Conservation (phyloP, 2,888 invertebrate species). For the Metallyticus violacea region DNA sequence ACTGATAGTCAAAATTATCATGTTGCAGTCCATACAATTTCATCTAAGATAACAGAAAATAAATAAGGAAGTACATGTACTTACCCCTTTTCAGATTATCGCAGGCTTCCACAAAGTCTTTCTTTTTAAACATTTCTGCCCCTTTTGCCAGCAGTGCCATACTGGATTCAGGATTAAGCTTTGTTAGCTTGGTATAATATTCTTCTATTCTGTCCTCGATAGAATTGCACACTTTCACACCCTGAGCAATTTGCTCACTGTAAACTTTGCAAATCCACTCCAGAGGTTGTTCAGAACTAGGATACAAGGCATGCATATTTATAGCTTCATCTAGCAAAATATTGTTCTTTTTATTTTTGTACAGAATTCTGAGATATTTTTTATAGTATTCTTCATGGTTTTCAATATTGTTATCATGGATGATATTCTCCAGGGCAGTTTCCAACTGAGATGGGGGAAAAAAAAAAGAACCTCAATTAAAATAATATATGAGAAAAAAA, state of each 20-base stretch:
- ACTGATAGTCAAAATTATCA: too few species aligned
- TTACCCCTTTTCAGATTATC: slow-evolving; percentile 49
- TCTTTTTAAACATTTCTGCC: slow-evolving; percentile 53
- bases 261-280: slow-evolving; percentile 63
- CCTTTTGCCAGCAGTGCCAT: slow-evolving; percentile 61
- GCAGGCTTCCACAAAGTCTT: slow-evolving; percentile 56
- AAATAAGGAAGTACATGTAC: neutral
- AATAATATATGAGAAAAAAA: neutral
- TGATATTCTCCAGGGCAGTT: slow-evolving; percentile 39
- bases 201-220: slow-evolving; percentile 47
- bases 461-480: neutral
- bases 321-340: slow-evolving; percentile 49
- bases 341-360: slow-evolving; percentile 47
- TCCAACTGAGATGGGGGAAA: slow-evolving; percentile 44
- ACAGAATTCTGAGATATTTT: slow-evolving; percentile 52
- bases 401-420: slow-evolving; percentile 36
- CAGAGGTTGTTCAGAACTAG: slow-evolving; percentile 51
- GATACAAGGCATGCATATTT: slow-evolving; percentile 51
- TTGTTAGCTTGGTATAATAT: slow-evolving; percentile 53
- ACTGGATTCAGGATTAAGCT: slow-evolving; percentile 58
- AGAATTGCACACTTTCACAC: slow-evolving; percentile 12
- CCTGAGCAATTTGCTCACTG: slow-evolving; percentile 45
- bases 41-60: neutral
- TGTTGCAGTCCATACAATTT: too few species aligned
- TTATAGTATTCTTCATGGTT: slow-evolving; percentile 42